Evolutionary conservation across 1,140 invertebrate genomes (phyloP), one percentile per base, ranked within the genome.

Genomic region (Danaus plexippus): DNA sequence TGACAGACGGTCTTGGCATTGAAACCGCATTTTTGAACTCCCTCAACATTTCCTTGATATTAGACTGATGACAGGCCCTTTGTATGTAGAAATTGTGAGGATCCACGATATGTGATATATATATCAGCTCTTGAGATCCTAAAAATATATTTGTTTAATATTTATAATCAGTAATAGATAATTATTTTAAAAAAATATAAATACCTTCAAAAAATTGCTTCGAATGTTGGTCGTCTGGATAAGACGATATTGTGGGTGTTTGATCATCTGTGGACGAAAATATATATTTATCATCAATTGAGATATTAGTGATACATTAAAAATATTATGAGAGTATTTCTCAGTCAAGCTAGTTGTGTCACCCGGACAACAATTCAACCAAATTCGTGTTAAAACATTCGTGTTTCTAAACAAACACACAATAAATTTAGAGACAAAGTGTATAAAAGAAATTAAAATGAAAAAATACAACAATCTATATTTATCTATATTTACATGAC

Each of bases 11-110:
- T 54, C 68, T 73, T 2, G 76, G 73, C 45, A 74, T 50, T 1
- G 76, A 67, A 1, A 59, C 62, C 6, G 80, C 71, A 48, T 76
- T 73, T 10, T 75, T 82, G 60, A 89, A 83, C 47, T 87, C 75
- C 2, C 77, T 63, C 42, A 89, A 69, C 53, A 87, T 71, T 11
- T 76, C 67, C 9, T 78, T 57, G 2, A 88, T 76, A 7, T 69
- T 46, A 0, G 49, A 11, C 63, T 80, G 79, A 22, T 70, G 67
- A 54, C 78, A 73, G 0, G 73, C 61, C 41, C 87, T 66, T 59
- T 90, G 90, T 10, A 91, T 85, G 64, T 88, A 92, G 69, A 92
- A 91, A 18, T 87, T 77, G 13, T 87, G 86, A 0, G 91, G 90
- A 64, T 87, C 79, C 42, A 88, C 77, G 1, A 91, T 85, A 60